phyloP scores from a whole-genome alignment of 2,797 vertebrate genomes.

The Brotula barbata region DNA sequence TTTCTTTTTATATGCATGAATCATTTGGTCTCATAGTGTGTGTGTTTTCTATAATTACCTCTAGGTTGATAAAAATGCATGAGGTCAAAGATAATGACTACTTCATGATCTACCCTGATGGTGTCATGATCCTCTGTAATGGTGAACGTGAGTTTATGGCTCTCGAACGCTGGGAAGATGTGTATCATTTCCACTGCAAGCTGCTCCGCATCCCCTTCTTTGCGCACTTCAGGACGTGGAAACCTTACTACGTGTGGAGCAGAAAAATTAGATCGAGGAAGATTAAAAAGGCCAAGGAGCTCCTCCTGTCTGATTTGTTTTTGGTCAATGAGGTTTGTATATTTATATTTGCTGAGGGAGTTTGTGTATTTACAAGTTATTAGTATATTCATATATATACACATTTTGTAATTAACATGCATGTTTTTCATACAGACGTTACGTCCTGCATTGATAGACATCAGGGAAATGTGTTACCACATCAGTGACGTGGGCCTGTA shows the following conservation, averaged over 20 bases:
- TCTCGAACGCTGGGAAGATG: conserved; percentile 79
- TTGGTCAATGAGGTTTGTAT: conserved; percentile 80
- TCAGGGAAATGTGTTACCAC: conserved; percentile 83
- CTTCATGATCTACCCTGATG: conserved; percentile 74
- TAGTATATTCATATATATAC: conserved; percentile 7
- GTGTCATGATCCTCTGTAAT: conserved; percentile 64
- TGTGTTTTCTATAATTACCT: too few species aligned
- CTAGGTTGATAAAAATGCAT: conserved; percentile 73
- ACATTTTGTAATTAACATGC: too few species aligned
- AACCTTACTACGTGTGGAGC: conserved; percentile 83
- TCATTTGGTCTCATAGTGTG: too few species aligned
- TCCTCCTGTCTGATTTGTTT: conserved; percentile 77
- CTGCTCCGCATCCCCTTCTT: conserved; percentile 83
- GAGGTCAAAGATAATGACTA: conserved; percentile 78
- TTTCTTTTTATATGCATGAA: too few species aligned
- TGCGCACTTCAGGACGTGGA: conserved; percentile 82
- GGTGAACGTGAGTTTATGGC: conserved; percentile 67
- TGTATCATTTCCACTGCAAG: conserved; percentile 75
- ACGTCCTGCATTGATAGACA: conserved; percentile 80
- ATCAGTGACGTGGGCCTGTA: conserved; percentile 79
- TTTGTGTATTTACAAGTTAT: not conserved
- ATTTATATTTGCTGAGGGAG: not conserved
- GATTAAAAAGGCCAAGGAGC: conserved; percentile 65
- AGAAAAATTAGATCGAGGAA: conserved; percentile 78
- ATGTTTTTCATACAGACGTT: too few species aligned